A percentile compares a stretch with the other conserved stretches of the same genome.
Conservation (phyloP, 2,113 vertebrate species). For the Nerophis ophidion region DNA sequence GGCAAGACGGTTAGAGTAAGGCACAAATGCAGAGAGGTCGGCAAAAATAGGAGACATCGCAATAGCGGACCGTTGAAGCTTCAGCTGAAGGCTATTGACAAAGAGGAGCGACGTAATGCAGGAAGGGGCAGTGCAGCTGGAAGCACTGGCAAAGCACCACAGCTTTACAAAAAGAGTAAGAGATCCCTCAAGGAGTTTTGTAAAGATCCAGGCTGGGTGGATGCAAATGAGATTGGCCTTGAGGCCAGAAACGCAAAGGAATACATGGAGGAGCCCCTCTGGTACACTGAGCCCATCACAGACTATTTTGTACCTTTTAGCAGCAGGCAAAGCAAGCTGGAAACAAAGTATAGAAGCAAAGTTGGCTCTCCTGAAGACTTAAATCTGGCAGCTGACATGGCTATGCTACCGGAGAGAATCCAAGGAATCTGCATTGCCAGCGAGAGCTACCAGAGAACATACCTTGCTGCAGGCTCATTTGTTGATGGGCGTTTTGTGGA, state of each 20-base stretch:
- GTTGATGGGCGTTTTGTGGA: slow-evolving; percentile 97
- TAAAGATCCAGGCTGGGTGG: slow-evolving; percentile 75
- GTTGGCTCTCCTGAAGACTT: slow-evolving; percentile 68
- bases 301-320: slow-evolving; percentile 92
- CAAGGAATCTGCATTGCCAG: slow-evolving; percentile 86
- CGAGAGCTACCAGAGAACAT: slow-evolving; percentile 82
- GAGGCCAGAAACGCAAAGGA: slow-evolving; percentile 82
- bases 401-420: slow-evolving; percentile 81
- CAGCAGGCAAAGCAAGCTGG: slow-evolving; percentile 91
- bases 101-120: slow-evolving; percentile 71
- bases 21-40: slow-evolving; percentile 85
- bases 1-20: slow-evolving; percentile 80
- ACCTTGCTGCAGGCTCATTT: slow-evolving; percentile 94
- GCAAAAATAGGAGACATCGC: slow-evolving; percentile 80
- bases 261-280: slow-evolving; percentile 94
- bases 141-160: slow-evolving; percentile 70
- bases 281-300: slow-evolving; percentile 96
- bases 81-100: slow-evolving; percentile 76
- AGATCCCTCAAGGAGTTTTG: slow-evolving; percentile 80
- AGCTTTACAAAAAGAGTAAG: slow-evolving; percentile 86
- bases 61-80: slow-evolving; percentile 79
- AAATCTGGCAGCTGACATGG: slow-evolving; percentile 68
- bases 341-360: slow-evolving; percentile 90
- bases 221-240: slow-evolving; percentile 72
- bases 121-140: slow-evolving; percentile 66